Evolutionary conservation across 1,140 invertebrate species (phyloP), one percentile per base, ranked within the genome.

Genomic region (Eubasilissa regina): DNA sequence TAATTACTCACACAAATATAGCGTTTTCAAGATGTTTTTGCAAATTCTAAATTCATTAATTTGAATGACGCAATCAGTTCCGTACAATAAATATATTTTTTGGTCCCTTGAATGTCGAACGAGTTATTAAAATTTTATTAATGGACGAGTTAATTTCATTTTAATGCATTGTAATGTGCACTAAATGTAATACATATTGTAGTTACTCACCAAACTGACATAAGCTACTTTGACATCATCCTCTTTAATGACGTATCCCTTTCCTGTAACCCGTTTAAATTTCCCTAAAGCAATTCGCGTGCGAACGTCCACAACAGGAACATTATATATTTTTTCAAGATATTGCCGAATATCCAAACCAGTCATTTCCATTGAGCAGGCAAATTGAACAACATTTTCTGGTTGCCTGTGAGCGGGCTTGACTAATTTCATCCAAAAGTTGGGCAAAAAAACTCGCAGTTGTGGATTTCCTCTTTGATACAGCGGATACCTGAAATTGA

Each of bases 371-470:
- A 95, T 94, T 6, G 97, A 97, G 81, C 95, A 94, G 56, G 93
- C 89, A 89, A 98, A 98, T 60, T 93, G 90, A 0, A 97, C 94
- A 55, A 94, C 85, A 90, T 98, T 97, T 55, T 91, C 87, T 48
- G 92, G 91, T 70, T 94, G 93, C 19, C 91, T 89, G 0, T 84
- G 53, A 6, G 86, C 83, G 4, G 94, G 93, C 66, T 92, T 90
- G 1, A 98, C 91, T 4, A 98, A 83, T 88, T 97, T 98, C 93
- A 99, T 94, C 94, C 95, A 98, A 87, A 98, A 98, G 87, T 98
- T 96, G 11, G 97, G 97, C 21, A 99, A 86, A 88, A 97, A 98
- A 44, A 98, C 89, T 79, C 97, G 89, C 45, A 97, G 86, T 85
- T 98, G 97, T 21, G 97, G 97, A 87, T 97, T 96, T 10, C 97